A percentile compares a stretch with the other conserved stretches of the same genome.
Evolutionary conservation across 2,888 invertebrate genomes (phyloP).

Genomic region (Melipona bicolor): DNA sequence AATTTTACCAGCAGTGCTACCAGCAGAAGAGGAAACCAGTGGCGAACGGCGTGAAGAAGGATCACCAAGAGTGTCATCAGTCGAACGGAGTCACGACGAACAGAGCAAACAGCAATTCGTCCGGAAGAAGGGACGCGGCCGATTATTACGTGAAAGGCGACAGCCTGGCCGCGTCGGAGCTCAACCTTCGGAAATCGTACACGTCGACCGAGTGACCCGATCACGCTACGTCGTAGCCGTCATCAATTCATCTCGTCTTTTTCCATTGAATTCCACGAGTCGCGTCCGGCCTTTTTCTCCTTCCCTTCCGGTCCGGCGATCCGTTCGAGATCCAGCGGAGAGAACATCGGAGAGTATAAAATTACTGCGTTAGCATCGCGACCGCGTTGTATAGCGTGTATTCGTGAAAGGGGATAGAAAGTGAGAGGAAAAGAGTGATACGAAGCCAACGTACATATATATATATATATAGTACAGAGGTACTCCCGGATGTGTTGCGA

Average conservation of each 20-base stretch:
- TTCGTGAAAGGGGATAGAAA: slow-evolving; percentile 1
- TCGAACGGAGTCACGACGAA: slow-evolving; percentile 64
- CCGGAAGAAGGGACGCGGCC: slow-evolving; percentile 82
- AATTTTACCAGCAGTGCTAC: slow-evolving; percentile 96
- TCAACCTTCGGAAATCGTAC: slow-evolving; percentile 80
- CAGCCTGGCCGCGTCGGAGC: slow-evolving; percentile 80
- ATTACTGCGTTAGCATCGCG: slow-evolving; percentile 35
- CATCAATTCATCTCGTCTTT: slow-evolving; percentile 43
- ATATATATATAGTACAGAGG: not conserved
- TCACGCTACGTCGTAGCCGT: slow-evolving; percentile 36
- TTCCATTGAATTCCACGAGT: slow-evolving; percentile 34
- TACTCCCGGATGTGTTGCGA: slow-evolving; percentile 40
- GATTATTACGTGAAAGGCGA: slow-evolving; percentile 86
- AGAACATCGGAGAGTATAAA: slow-evolving; percentile 48
- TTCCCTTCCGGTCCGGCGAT: slow-evolving; percentile 10
- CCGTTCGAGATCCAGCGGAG: not conserved
- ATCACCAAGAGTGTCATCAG: slow-evolving; percentile 42
- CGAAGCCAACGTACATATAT: slow-evolving; percentile 11
- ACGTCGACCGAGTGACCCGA: slow-evolving; percentile 76
- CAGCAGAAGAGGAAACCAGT: slow-evolving; percentile 66
- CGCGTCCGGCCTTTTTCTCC: slow-evolving; percentile 32
- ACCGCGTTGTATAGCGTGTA: not conserved
- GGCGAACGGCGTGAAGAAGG: slow-evolving; percentile 77
- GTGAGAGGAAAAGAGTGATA: not conserved
- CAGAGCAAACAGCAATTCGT: slow-evolving; percentile 66